A percentile compares a stretch with the other conserved stretches of the same genome.
Conservation (phyloP, 2,888 invertebrate species). For the Caradrina clavipalpis region DNA sequence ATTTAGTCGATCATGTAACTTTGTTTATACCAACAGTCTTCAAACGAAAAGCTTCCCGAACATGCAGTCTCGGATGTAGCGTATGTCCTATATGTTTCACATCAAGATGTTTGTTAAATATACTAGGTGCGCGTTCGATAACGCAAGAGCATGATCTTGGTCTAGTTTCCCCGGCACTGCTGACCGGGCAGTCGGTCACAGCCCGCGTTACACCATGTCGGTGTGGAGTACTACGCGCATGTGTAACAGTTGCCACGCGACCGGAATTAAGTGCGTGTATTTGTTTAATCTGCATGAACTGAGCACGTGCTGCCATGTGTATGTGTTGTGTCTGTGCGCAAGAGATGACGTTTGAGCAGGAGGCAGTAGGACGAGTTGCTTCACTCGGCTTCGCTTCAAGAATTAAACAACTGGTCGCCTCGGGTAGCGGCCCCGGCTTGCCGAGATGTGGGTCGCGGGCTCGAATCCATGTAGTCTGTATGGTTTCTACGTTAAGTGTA, state of each 20-base stretch:
- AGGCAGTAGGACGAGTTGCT: neutral
- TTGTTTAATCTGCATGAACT: conserved; percentile 7
- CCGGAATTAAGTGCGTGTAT: conserved; percentile 8
- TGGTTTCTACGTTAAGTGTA: neutral
- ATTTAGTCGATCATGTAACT: no score
- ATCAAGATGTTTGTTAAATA: neutral
- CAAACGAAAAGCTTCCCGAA: no score
- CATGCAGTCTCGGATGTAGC: neutral
- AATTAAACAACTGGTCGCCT: neutral
- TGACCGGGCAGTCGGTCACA: conserved; percentile 4
- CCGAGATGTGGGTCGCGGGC: neutral
- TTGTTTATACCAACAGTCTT: no score
- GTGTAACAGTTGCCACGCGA: conserved; percentile 34
- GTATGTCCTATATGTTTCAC: no score
- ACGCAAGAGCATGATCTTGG: conserved; percentile 20
- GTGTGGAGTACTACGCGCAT: neutral
- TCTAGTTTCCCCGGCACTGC: conserved; percentile 1
- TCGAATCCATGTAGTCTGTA: neutral
- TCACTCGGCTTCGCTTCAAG: neutral
- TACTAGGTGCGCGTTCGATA: neutral
- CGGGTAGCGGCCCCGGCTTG: no score
- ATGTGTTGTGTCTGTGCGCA: neutral
- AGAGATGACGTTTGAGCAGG: neutral
- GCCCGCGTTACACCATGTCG: conserved; percentile 3
- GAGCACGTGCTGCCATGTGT: conserved; percentile 15